A percentile compares a stretch with the other conserved stretches of the same genome.
These are phyloP conservation scores for Hylaea fasciaria DNA, from an alignment of 2,888 invertebrate genomes.

Conservation along the genomic window DNA sequence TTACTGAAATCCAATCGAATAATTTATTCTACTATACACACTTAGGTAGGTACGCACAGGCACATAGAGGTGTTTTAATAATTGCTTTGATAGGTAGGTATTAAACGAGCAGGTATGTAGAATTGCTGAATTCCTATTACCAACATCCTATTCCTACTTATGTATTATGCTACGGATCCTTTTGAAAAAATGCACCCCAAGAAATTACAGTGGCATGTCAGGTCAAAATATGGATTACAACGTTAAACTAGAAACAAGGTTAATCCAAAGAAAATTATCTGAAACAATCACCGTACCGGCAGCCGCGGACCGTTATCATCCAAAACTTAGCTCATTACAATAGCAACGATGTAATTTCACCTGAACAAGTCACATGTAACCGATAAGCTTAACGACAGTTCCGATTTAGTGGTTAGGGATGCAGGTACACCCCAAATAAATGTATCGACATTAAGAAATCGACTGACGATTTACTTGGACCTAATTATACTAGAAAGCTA, in stretches of 20 bases:
- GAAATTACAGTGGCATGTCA: background rate
- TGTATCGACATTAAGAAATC: background rate
- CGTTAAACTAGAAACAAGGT: conserved; percentile 17
- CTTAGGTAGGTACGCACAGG: too few species aligned
- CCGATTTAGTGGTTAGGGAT: conserved; percentile 55
- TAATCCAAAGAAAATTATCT: conserved; percentile 41
- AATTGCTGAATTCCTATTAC: too few species aligned
- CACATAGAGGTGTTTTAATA: too few species aligned
- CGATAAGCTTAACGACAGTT: conserved; percentile 68
- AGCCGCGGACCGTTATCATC: conserved; percentile 45
- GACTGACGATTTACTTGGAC: background rate
- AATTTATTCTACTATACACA: too few species aligned
- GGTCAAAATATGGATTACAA: background rate
- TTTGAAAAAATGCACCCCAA: too few species aligned
- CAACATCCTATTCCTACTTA: too few species aligned
- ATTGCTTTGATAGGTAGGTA: too few species aligned
- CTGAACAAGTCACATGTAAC: conserved; percentile 56
- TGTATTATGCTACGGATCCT: too few species aligned
- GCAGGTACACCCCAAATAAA: background rate
- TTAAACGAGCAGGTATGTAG: too few species aligned
- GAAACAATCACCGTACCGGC: conserved; percentile 46
- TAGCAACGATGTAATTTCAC: conserved; percentile 49
- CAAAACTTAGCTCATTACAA: conserved; percentile 58
- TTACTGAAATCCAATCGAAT: too few species aligned
- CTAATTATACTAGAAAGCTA: too few species aligned